These are phyloP conservation scores for Rhizomys pruinosus DNA, from an alignment of 2,113 vertebrate genomes.

Conservation along the genomic window DNA sequence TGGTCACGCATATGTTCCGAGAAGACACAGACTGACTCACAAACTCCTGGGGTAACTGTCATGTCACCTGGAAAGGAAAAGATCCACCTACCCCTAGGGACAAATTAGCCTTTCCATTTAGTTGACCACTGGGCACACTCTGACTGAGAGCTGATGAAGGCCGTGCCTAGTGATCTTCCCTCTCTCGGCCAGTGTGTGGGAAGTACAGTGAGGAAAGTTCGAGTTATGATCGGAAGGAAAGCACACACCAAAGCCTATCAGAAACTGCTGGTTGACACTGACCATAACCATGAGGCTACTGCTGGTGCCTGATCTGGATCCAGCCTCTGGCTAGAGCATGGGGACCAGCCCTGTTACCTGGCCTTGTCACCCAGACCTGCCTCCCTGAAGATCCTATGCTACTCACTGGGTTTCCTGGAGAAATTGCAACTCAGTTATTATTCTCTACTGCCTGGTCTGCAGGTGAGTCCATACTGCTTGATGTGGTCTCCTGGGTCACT, in stretches of 20 bases:
- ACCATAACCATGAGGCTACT: background rate
- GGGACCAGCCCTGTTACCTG: background rate
- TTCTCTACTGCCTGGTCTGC: background rate
- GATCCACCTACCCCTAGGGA: accelerated
- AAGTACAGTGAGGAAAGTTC: background rate
- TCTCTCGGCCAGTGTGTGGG: background rate
- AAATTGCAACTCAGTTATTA: too few relatives aligned
- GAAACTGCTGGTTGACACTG: background rate
- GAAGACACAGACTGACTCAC: background rate
- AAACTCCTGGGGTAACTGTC: background rate
- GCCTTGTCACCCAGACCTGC: too few relatives aligned
- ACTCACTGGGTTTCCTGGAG: too few relatives aligned
- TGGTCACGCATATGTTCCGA: background rate
- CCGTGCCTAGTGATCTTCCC: background rate
- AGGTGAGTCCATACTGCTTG: background rate
- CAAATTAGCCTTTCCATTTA: background rate
- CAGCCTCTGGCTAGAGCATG: background rate
- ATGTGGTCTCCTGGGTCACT: background rate
- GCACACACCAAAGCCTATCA: background rate
- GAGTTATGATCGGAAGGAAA: background rate
- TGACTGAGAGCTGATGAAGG: background rate
- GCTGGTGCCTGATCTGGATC: background rate
- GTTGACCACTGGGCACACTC: background rate
- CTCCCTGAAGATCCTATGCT: too few relatives aligned
- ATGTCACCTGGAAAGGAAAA: background rate